These are phyloP conservation scores for Pantala flavescens DNA, from an alignment of 1,140 invertebrate genomes.

Conservation along the genomic window DNA sequence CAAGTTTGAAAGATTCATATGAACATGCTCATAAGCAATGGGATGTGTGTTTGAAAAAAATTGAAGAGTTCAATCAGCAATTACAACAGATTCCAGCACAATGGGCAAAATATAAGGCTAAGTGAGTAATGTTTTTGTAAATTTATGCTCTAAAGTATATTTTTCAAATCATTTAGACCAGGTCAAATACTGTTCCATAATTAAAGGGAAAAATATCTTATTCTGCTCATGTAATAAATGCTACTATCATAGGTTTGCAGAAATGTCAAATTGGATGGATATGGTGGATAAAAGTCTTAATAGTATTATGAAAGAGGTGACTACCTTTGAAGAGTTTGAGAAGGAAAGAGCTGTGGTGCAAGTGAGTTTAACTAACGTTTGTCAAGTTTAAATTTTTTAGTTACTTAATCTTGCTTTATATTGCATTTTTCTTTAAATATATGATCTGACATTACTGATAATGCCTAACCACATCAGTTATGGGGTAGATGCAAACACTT, in stretches of 20 bases:
- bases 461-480: too few species aligned
- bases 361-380: conserved; percentile 42
- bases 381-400: not conserved
- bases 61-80: conserved; percentile 62
- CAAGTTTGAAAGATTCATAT: conserved; percentile 49
- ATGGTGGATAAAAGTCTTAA: conserved; percentile 70
- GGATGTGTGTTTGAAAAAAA: conserved; percentile 54
- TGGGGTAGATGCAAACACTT: too few species aligned
- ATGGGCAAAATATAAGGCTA: conserved; percentile 75
- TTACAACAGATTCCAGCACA: conserved; percentile 79
- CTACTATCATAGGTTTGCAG: conserved; percentile 47
- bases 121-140: conserved; percentile 35
- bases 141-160: too few species aligned
- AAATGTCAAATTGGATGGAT: conserved; percentile 86
- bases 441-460: too few species aligned
- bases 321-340: conserved; percentile 79
- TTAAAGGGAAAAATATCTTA: too few species aligned
- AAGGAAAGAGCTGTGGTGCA: conserved; percentile 77
- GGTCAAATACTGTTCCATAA: too few species aligned
- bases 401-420: not conserved
- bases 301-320: conserved; percentile 71
- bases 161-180: too few species aligned
- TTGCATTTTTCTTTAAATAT: too few species aligned
- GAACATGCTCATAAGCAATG: conserved; percentile 60
- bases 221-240: too few species aligned